Base-by-base conservation (phyloP, 2,888 invertebrate species). In the Elegia similella region DNA sequence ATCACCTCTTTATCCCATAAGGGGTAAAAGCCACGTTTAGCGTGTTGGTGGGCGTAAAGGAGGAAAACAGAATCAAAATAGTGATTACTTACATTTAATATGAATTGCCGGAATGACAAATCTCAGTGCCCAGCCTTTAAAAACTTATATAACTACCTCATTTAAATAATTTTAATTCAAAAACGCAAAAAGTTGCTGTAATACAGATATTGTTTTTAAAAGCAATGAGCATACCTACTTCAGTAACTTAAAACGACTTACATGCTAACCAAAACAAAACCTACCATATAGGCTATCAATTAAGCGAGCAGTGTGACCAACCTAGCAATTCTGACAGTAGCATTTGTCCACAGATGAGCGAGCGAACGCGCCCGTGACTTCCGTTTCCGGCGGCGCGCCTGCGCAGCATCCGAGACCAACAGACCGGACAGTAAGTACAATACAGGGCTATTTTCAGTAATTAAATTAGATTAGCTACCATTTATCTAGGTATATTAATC, bases 301-400 rank as follows among this genome's bases (percentile, higher is more conserved):
- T 38, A 46, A 55, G 32, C 34, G 32, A 65, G 60, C 66, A 68
- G 64, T 70, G 72, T 76, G 79, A 78, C 79, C 82, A 83, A 81
- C 78, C 84, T 81, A 82, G 75, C 81, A 82, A 86, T 85, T 84
- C 84, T 80, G 78, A 73, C 67, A 64, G 64, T 68, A 61, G 69
- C 75, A 80, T 83, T 77, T 87, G 84, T 87, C 86, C 84, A 88
- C 88, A 89, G 88, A 82, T 86, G 88, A 86, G 82, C 83, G 85
- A 76, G 77, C 80, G 82, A 84, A 79, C 88, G 84, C 88, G 80
- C 88, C 87, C 86, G 85, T 86, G 82, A 87, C 87, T 90, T 90
- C 91, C 89, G 90, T 76, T 91, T 90, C 90, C 89, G 86, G 86
- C 78, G 86, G 80, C 84, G 87, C 90, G 86, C 87, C 81, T 61